Percentiles rank a stretch among this genome's conserved stretches.
Conservation (phyloP, 2,888 invertebrate species). For the Macrosiphum euphorbiae region DNA sequence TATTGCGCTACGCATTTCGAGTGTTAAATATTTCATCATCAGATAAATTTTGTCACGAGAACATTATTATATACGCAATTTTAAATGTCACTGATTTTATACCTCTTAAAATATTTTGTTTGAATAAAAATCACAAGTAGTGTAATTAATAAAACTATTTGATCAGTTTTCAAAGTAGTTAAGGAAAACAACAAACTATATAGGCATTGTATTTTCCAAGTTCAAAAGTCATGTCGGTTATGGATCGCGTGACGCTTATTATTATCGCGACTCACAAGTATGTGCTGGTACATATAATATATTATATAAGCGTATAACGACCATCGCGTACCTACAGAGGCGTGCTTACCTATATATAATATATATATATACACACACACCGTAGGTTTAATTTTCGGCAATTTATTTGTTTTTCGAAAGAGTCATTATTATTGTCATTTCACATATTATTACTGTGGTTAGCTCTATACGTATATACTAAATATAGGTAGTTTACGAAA, state of each 20-base stretch:
- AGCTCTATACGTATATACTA: not conserved
- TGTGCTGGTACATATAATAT: not conserved
- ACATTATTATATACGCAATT: not conserved
- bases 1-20: not conserved
- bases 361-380: no score
- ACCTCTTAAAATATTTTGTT: not conserved
- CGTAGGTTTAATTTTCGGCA: not conserved
- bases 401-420: constrained; percentile 4
- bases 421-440: constrained; percentile 11
- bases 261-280: not conserved
- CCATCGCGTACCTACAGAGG: not conserved
- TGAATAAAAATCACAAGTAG: not conserved
- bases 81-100: not conserved
- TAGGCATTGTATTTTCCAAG: not conserved
- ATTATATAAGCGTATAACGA: not conserved
- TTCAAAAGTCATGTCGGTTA: not conserved
- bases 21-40: not conserved
- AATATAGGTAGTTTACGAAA: not conserved
- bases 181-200: not conserved
- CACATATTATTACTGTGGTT: not conserved
- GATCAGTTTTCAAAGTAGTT: not conserved
- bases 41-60: not conserved
- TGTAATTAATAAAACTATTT: not conserved
- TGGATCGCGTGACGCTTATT: not conserved
- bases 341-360: not conserved